phyloP scores from a whole-genome alignment of 2,888 invertebrate genomes.

The Pseudococcus longispinus region DNA sequence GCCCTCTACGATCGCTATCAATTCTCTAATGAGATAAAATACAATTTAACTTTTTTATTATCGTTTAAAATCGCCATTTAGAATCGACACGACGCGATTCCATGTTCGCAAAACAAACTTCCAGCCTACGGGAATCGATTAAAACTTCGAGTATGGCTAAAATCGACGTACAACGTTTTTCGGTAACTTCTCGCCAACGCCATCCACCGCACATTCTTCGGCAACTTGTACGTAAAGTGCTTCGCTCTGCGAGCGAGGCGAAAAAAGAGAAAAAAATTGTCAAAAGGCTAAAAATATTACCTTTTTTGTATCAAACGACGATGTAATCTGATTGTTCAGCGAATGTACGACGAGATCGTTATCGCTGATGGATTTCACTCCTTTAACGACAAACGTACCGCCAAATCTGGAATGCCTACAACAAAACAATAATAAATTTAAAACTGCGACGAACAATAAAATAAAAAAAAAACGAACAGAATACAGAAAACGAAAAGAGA shows the following conservation, averaged over 20 bases:
- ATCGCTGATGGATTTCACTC: conserved; percentile 90
- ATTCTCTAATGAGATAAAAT: conserved; percentile 35
- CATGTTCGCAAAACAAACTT: background rate
- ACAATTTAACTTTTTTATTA: conserved; percentile 40
- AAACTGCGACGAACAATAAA: conserved; percentile 62
- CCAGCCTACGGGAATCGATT: conserved; percentile 31
- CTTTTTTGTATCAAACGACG: conserved; percentile 81
- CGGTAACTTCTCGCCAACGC: background rate
- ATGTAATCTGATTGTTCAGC: conserved; percentile 75
- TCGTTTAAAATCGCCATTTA: conserved; percentile 33
- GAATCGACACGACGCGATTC: background rate
- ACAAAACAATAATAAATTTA: conserved; percentile 51
- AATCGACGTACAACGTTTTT: background rate
- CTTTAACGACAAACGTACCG: conserved; percentile 89
- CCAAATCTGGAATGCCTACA: conserved; percentile 89
- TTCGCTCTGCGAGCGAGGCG: too few species aligned
- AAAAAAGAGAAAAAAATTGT: background rate
- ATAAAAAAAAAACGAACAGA: conserved; percentile 52
- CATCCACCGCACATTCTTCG: background rate
- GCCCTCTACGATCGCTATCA: background rate
- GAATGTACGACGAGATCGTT: conserved; percentile 89
- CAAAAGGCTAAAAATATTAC: conserved; percentile 60
- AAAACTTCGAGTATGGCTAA: background rate
- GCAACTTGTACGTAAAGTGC: too few species aligned
- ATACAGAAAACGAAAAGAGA: conserved; percentile 3